Base-by-base conservation (phyloP, 2,888 invertebrate species). In the Helobdella robusta region DNA sequence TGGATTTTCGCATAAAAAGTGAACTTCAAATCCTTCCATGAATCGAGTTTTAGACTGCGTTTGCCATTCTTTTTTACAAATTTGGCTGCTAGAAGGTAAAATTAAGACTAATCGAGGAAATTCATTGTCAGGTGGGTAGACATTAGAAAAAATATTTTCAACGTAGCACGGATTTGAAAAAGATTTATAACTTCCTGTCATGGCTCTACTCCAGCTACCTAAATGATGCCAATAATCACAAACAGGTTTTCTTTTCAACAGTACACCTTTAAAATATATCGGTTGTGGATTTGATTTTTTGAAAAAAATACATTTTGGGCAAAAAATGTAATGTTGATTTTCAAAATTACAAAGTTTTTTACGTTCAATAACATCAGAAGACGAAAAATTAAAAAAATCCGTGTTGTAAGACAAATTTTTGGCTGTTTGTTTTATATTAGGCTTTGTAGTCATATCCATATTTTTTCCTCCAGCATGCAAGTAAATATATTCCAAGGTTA, bases 11-110 rank as follows among this genome's bases (percentile, higher is more conserved):
- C 72, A 72, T 3, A 72, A 67, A 59, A 72, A 70, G 64, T 71
- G 71, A 34, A 70, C 70, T 50, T 72, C 72, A 64, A 70, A 72
- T 25, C 72, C 72, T 48, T 72, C 72, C 36, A 72, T 70, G 65
- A 72, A 72, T 48, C 69, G 68, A 52, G 67, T 67, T 56, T 65
- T 54, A 15, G 65, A 67, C 58, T 56, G 64, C 54, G 66, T 65
- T 64, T 67, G 67, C 72, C 72, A 72, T 35, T 72, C 72, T 25
- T 28, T 62, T 34, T 50, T 62, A 35, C 62, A 62, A 11, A 44
- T 32, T 2, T 62, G 32, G 1, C 25, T 15, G 32, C 34, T 62
- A 8, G 62, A 20, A 18, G 44, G 62, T 23, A 62, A 35, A 18
- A 62, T 32, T 8, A 62, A 2, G 2, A 34, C 44, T 1, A 62